These are phyloP conservation scores for Oostethus manadensis DNA, from an alignment of 2,113 vertebrate genomes.

Conservation along the genomic window DNA sequence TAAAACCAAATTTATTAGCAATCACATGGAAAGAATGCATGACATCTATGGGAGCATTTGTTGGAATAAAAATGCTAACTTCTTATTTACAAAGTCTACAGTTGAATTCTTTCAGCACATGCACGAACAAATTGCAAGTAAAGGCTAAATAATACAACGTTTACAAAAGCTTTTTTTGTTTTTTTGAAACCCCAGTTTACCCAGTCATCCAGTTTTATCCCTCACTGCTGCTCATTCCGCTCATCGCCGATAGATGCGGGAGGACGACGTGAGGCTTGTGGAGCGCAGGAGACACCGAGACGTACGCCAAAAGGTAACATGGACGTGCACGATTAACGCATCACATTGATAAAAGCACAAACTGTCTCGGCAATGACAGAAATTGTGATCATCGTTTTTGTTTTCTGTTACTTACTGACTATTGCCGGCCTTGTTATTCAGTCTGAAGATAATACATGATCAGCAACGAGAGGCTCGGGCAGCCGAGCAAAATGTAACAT, in stretches of 20 bases:
- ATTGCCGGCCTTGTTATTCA: conserved; percentile 36
- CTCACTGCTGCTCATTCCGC: conserved; percentile 44
- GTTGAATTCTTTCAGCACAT: conserved; percentile 57
- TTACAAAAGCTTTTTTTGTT: conserved; percentile 54
- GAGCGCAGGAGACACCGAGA: not conserved
- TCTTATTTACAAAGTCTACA: conserved; percentile 70
- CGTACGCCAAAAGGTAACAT: not conserved
- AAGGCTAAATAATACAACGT: conserved; percentile 47
- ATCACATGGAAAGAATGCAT: conserved; percentile 60
- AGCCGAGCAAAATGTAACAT: conserved; percentile 39
- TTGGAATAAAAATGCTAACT: conserved; percentile 61
- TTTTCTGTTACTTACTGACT: conserved; percentile 2
- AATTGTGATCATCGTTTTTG: conserved; percentile 15
- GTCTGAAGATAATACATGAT: conserved; percentile 5
- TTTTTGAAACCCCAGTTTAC: conserved; percentile 22
- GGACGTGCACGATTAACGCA: conserved; percentile 2
- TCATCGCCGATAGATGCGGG: conserved; percentile 26
- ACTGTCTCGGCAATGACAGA: conserved; percentile 23
- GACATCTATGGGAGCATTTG: conserved; percentile 54
- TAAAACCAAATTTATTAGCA: conserved; percentile 68
- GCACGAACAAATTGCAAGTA: conserved; percentile 63
- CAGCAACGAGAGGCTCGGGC: conserved; percentile 5
- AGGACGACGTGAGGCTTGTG: conserved; percentile 7
- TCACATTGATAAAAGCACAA: conserved; percentile 14
- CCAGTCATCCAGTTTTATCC: conserved; percentile 33